Evolutionary conservation across 2,797 vertebrate genomes (phyloP), one percentile per base, ranked within the genome.

Genomic region (Mionectes olivaceus): DNA sequence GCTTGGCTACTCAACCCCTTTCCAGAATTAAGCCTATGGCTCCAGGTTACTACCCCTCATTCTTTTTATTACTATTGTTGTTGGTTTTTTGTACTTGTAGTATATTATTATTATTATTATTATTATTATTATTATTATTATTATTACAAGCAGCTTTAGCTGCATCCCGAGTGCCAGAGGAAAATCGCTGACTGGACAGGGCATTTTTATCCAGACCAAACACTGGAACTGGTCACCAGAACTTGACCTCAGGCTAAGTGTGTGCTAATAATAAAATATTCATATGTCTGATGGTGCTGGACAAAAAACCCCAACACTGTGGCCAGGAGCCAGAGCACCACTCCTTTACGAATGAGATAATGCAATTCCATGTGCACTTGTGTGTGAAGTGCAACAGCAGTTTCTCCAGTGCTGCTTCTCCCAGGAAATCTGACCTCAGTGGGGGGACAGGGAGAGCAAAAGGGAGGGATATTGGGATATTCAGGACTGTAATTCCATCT

Each of bases 231-330:
- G 46, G 19, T 84, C 70, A 69, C 41, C 53, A 91, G 64, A 61
- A 57, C 60, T 56, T 56, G 89, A 83, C 83, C 68, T 86, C 5
- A 0, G 33, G 57, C 32, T 59, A 60, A 69, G 9, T 49, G 16
- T 57, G 28, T 80, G 41, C 28, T 61, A 74, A 47, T 77, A 84
- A 69, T 79, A 65, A 91, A 32, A 63, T 28, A 52, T 67, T 83
- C 15, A 9, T 53, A 47, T 63, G 15, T 69, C 56, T 79, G 32
- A 47, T 80, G 44, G 64, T 74, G 47, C 86, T 76, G 60, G 30
- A 67, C 23, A 16, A 35, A 50, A 25, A 78, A 63, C 10, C 22
- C 46, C 46, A 47, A 23, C 61, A 55, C 4, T 24, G 24, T 80
- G 68, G 44, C 57, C 15, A 43, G 43, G 37, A 94, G 56, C 60